A percentile compares a stretch with the other conserved stretches of the same genome.
Conservation (phyloP, 2,797 vertebrate genomes). For the Neolamprologus multifasciatus region DNA sequence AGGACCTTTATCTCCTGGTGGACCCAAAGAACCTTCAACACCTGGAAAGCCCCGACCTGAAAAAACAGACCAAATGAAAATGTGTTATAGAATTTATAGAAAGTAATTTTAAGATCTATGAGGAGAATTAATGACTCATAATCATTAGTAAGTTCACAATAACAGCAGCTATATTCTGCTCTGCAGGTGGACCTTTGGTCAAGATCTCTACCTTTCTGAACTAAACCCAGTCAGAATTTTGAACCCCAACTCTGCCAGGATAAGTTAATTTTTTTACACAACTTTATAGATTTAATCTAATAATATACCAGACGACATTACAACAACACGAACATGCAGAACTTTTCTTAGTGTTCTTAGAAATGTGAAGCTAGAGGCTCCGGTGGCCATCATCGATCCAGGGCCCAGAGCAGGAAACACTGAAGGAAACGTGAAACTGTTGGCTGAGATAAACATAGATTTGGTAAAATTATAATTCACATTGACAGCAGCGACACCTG, state of each 20-base stretch:
- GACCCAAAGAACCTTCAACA: conserved; percentile 39
- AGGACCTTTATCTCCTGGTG: conserved; percentile 59
- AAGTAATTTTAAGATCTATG: background rate
- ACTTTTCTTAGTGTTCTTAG: background rate
- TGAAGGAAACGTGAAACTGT: background rate
- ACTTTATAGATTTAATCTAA: background rate
- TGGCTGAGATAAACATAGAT: background rate
- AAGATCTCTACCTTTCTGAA: background rate
- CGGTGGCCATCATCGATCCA: background rate
- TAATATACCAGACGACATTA: background rate
- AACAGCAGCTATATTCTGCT: background rate
- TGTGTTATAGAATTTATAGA: background rate
- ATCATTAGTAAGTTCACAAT: background rate
- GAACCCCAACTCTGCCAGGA: background rate
- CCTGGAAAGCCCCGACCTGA: conserved; percentile 55
- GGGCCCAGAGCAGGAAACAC: background rate
- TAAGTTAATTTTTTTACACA: accelerated
- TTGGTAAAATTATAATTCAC: background rate
- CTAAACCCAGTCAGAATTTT: background rate
- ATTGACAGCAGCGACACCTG: background rate
- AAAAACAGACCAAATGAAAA: background rate
- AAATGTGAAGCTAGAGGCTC: background rate
- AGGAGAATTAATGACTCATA: background rate
- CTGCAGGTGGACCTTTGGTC: background rate
- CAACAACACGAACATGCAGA: background rate